Conservation (phyloP, 1,140 invertebrate genomes). For the Drosophila funebris region DNA sequence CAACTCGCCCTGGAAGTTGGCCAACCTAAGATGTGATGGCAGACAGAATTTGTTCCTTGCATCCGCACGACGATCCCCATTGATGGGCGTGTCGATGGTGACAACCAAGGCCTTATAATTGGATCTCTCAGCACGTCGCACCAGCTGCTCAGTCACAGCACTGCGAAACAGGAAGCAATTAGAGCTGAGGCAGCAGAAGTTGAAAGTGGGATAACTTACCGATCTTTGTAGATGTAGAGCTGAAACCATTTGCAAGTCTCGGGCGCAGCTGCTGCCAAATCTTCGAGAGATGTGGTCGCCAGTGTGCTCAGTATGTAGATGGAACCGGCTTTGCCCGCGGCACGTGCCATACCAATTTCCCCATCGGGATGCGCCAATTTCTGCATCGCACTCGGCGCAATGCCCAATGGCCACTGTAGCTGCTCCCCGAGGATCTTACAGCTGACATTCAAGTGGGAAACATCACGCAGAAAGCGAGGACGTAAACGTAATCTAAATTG, state of each 20-base stretch:
- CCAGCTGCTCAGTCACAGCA: slow-evolving; percentile 89
- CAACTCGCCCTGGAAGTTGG: slow-evolving; percentile 88
- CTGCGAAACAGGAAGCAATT: slow-evolving; percentile 74
- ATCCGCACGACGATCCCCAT: slow-evolving; percentile 92
- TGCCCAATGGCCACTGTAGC: slow-evolving; percentile 92
- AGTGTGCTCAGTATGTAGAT: slow-evolving; percentile 94
- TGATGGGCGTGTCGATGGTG: slow-evolving; percentile 94
- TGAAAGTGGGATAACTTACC: slow-evolving; percentile 36
- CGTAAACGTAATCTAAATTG: slow-evolving; percentile 86
- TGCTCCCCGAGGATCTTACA: slow-evolving; percentile 88
- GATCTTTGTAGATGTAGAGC: slow-evolving; percentile 92
- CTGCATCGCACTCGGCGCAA: slow-evolving; percentile 97
- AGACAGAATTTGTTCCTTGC: slow-evolving; percentile 92
- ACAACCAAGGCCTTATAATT: slow-evolving; percentile 94
- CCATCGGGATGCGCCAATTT: slow-evolving; percentile 95
- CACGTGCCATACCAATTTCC: slow-evolving; percentile 92
- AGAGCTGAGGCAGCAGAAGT: not conserved
- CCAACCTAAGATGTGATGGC: slow-evolving; percentile 90
- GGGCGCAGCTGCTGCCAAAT: slow-evolving; percentile 91
- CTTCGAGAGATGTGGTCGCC: slow-evolving; percentile 94
- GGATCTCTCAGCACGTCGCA: slow-evolving; percentile 91
- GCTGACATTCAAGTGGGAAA: slow-evolving; percentile 87
- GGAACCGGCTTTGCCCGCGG: slow-evolving; percentile 89
- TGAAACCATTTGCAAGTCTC: slow-evolving; percentile 94
- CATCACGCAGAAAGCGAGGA: slow-evolving; percentile 91